Conservation (phyloP, 2,113 vertebrate species). For the Nothocercus nigrocapillus region DNA sequence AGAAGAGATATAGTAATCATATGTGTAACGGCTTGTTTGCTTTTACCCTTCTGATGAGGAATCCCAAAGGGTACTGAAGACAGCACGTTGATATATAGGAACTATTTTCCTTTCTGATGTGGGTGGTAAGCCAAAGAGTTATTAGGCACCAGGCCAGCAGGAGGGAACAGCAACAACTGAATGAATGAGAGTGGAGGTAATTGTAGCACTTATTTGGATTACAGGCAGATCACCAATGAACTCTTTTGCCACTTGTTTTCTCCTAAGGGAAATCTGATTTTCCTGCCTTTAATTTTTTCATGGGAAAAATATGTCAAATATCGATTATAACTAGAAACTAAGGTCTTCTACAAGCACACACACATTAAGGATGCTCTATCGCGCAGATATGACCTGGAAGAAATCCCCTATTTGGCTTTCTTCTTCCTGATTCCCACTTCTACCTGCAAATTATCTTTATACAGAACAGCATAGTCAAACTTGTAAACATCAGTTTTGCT, state of each 20-base stretch:
- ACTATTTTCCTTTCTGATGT: neutral
- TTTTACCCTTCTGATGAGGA: neutral
- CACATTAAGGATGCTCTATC: neutral
- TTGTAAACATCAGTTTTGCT: constrained; percentile 23
- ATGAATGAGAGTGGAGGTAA: constrained; percentile 19
- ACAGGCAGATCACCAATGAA: constrained; percentile 16
- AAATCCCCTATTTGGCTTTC: constrained; percentile 21
- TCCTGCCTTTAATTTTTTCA: constrained; percentile 44
- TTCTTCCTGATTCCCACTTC: neutral
- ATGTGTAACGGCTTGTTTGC: neutral
- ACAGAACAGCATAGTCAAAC: constrained; percentile 14
- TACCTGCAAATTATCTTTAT: neutral
- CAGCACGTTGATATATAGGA: neutral
- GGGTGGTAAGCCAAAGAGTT: neutral
- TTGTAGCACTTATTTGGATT: constrained; percentile 48
- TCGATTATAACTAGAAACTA: constrained; percentile 34
- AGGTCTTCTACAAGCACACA: constrained; percentile 21
- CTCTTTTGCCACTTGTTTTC: neutral
- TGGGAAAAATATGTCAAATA: constrained; percentile 25
- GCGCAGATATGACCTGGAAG: constrained; percentile 37
- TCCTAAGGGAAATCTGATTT: constrained; percentile 20
- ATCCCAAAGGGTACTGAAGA: neutral
- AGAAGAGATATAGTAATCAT: neutral
- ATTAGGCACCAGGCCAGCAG: neutral
- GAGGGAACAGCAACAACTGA: neutral